phyloP scores from a whole-genome alignment of 2,888 invertebrate species.

The Macrosiphum euphorbiae region DNA sequence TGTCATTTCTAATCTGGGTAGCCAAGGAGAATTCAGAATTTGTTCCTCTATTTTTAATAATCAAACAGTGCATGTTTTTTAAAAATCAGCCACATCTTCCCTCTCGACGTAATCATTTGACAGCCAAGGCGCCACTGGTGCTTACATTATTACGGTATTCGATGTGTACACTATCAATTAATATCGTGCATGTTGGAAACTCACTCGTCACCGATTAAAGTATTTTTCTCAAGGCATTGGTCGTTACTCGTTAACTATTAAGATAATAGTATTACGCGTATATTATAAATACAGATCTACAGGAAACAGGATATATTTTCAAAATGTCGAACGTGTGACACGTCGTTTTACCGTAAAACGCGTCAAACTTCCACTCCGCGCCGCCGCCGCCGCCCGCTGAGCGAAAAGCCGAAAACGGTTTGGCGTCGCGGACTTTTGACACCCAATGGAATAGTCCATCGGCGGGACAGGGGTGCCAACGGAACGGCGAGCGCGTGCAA shows the following conservation, averaged over 20 bases:
- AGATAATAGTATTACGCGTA: not conserved
- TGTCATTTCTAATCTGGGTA: too few relatives aligned
- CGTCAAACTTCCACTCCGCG: not conserved
- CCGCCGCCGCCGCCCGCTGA: not conserved
- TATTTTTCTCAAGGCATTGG: not conserved
- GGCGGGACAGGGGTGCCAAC: constrained; percentile 43
- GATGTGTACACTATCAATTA: not conserved
- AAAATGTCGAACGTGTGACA: not conserved
- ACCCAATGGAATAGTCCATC: constrained; percentile 15
- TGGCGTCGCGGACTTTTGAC: constrained; percentile 29
- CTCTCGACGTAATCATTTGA: too few relatives aligned
- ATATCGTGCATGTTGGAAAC: not conserved
- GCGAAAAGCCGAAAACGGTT: constrained; percentile 2
- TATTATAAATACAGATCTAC: not conserved
- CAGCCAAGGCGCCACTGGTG: not conserved
- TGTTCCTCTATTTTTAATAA: too few relatives aligned
- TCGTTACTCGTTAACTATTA: not conserved
- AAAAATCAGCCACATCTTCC: too few relatives aligned
- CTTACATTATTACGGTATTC: not conserved
- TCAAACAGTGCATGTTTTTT: too few relatives aligned
- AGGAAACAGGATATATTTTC: not conserved
- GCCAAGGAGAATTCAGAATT: too few relatives aligned
- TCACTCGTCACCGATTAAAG: not conserved
- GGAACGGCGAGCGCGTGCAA: constrained; percentile 37
- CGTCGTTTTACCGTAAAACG: not conserved